A percentile compares a stretch with the other conserved stretches of the same genome.
phyloP scores from a whole-genome alignment of 2,113 vertebrate genomes.

The Mirounga angustirostris region DNA sequence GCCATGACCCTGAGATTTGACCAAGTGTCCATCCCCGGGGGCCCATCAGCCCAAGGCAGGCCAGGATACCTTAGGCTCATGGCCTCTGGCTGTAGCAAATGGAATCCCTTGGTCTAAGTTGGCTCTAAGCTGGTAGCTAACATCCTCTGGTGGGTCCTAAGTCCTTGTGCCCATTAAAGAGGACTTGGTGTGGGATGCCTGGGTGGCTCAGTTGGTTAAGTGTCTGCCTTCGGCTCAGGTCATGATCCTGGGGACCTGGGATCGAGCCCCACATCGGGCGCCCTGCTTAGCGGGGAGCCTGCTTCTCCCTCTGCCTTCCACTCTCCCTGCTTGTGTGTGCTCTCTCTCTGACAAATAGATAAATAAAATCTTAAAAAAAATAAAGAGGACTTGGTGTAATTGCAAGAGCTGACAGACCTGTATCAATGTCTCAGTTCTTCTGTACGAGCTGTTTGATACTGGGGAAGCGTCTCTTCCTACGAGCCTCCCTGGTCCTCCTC shows the following conservation, averaged over 20 bases:
- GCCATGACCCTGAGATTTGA: not conserved
- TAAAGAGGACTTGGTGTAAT: not conserved
- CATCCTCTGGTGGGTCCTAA: not conserved
- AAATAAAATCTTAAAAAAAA: no score
- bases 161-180: not conserved
- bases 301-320: no score
- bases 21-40: not conserved
- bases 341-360: no score
- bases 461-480: not conserved
- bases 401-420: not conserved
- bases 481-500: not conserved
- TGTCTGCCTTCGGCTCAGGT: no score
- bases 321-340: no score
- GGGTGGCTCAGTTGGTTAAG: no score
- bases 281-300: no score
- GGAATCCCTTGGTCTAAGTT: not conserved
- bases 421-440: not conserved
- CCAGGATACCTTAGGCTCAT: not conserved
- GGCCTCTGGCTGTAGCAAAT: not conserved
- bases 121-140: not conserved
- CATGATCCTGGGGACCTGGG: no score
- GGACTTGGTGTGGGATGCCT: not conserved
- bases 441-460: not conserved
- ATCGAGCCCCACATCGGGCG: no score
- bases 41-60: not conserved